Evolutionary conservation across 2,797 vertebrate genomes (phyloP).

Genomic region (Chaenodraco wilsoni): DNA sequence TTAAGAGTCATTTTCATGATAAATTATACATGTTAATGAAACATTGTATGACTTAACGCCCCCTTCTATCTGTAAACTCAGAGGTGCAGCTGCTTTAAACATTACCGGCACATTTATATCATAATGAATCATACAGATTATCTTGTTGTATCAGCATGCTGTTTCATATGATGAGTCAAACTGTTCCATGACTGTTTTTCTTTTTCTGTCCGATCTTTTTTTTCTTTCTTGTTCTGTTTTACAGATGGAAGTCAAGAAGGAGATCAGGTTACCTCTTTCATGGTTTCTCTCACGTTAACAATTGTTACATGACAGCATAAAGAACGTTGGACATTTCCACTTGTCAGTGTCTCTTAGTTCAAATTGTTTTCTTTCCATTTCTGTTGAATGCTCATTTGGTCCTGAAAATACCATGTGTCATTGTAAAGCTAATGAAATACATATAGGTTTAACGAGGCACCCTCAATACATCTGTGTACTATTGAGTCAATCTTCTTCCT

Average conservation of each 20-base stretch:
- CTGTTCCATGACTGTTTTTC: constrained; percentile 38
- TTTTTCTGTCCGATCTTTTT: constrained; percentile 29
- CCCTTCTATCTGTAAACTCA: constrained; percentile 38
- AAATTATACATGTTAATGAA: constrained; percentile 77
- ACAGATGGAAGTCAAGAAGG: constrained; percentile 91
- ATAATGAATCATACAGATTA: constrained; percentile 26
- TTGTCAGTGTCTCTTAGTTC: constrained; percentile 13
- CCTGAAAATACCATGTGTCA: not conserved
- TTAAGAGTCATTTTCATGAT: constrained; percentile 69
- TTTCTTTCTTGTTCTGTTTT: constrained; percentile 72
- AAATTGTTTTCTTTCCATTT: not conserved
- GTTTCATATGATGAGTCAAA: constrained; percentile 19
- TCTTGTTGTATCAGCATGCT: constrained; percentile 24
- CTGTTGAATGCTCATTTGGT: not conserved
- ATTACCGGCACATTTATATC: constrained; percentile 21
- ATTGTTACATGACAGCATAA: constrained; percentile 8
- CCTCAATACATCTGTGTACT: constrained; percentile 7
- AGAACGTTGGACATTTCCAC: constrained; percentile 2
- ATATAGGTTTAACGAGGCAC: constrained; percentile 19
- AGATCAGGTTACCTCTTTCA: constrained; percentile 88
- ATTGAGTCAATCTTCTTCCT: constrained; percentile 17
- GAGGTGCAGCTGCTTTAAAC: constrained; percentile 34
- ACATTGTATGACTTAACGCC: constrained; percentile 64
- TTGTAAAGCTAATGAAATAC: constrained; percentile 9
- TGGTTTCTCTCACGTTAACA: constrained; percentile 36